Conservation (phyloP, 2,797 vertebrate genomes). For the Sebastes cheni region DNA sequence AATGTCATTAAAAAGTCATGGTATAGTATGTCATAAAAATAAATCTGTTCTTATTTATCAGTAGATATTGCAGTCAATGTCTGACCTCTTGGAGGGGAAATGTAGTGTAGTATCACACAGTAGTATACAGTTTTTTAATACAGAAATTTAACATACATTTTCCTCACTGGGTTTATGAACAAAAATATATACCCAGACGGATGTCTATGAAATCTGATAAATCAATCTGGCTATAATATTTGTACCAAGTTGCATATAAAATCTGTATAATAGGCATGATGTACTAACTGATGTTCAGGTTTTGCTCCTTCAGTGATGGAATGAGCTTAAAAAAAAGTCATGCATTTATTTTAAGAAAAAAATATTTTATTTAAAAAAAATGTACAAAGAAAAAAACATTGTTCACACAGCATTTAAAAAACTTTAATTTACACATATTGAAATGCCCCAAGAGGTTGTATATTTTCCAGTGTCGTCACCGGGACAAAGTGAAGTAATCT, state of each 20-base stretch:
- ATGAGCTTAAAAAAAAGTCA: not conserved
- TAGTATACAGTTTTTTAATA: not conserved
- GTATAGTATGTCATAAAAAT: no score
- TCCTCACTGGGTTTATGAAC: not conserved
- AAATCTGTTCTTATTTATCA: not conserved
- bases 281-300: not conserved
- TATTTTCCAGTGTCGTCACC: conserved; percentile 20
- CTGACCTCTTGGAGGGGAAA: not conserved
- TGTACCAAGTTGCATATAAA: not conserved
- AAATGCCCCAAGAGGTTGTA: conserved; percentile 16
- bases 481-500: conserved; percentile 37
- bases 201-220: not conserved
- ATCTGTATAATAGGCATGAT: not conserved
- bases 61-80: not conserved
- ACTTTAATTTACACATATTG: not conserved
- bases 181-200: not conserved
- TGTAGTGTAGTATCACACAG: not conserved
- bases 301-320: not conserved
- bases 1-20: not conserved
- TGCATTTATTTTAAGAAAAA: not conserved
- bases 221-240: not conserved
- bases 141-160: not conserved
- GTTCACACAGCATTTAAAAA: not conserved
- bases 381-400: not conserved
- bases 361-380: conserved; percentile 35